phyloP scores from a whole-genome alignment of 1,140 invertebrate genomes.

The Drosophila willistoni region DNA sequence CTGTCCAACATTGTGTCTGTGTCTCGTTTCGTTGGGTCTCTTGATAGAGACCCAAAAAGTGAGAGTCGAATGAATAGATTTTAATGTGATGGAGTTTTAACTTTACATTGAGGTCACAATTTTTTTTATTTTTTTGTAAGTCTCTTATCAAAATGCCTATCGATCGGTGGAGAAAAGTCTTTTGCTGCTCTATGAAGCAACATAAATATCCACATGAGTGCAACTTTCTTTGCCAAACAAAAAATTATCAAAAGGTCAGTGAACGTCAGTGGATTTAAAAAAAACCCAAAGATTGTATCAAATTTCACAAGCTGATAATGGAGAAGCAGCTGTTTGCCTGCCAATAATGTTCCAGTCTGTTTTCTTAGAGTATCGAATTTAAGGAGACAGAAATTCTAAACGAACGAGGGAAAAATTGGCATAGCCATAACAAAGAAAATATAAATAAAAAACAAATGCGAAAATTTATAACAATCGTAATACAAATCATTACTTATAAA shows the following conservation, averaged over 20 bases:
- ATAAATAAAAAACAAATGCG: too few relatives aligned
- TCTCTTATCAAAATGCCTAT: constrained; percentile 43
- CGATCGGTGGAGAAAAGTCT: constrained; percentile 22
- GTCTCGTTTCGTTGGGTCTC: constrained; percentile 45
- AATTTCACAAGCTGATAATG: constrained; percentile 27
- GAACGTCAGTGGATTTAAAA: constrained; percentile 34
- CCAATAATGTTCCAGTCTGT: neutral
- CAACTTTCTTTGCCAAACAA: constrained; percentile 61
- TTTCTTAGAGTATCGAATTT: constrained; percentile 2
- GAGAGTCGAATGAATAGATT: constrained; percentile 67
- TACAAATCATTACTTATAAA: too few relatives aligned
- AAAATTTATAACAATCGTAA: too few relatives aligned
- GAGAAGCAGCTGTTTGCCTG: constrained; percentile 6
- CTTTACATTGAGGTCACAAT: constrained; percentile 59
- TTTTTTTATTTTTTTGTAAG: neutral
- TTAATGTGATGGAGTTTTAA: constrained; percentile 48
- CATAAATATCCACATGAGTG: neutral
- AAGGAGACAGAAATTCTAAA: constrained; percentile 13
- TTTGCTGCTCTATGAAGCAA: constrained; percentile 53
- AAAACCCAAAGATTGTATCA: constrained; percentile 38
- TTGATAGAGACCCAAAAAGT: constrained; percentile 38
- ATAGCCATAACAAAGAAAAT: too few relatives aligned
- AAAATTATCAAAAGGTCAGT: constrained; percentile 55
- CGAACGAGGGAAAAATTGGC: neutral
- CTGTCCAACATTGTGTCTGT: constrained; percentile 1